A percentile compares a stretch with the other conserved stretches of the same genome.
Evolutionary conservation across 2,113 vertebrate genomes (phyloP).

Genomic region (Hassar affinis): DNA sequence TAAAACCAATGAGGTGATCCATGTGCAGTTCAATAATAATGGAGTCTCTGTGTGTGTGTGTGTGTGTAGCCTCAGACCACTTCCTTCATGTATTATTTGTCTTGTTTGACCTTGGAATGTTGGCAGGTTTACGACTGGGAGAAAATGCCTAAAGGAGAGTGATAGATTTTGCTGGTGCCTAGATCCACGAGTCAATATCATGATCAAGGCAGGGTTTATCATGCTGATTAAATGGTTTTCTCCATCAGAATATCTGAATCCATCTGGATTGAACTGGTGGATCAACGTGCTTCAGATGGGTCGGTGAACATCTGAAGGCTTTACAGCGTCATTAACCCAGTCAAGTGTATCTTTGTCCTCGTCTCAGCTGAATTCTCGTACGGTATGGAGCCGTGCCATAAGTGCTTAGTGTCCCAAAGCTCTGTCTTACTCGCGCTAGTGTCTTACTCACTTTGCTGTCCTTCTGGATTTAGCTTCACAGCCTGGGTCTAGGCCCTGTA

Average conservation of each 20-base stretch:
- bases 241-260: constrained; percentile 6
- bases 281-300: not conserved
- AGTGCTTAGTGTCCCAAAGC: not conserved
- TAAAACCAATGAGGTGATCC: constrained; percentile 32
- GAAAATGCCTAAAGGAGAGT: not conserved
- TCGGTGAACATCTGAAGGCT: not conserved
- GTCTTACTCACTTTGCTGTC: not conserved
- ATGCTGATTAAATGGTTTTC: not conserved
- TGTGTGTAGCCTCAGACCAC: constrained; percentile 7
- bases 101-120: constrained; percentile 28
- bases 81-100: constrained; percentile 45
- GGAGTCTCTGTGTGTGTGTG: not conserved
- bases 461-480: not conserved
- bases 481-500: not conserved
- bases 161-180: constrained; percentile 12
- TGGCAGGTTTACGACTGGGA: not conserved
- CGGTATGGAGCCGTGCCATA: not conserved
- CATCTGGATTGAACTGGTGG: not conserved
- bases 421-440: not conserved
- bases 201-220: not conserved
- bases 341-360: not conserved
- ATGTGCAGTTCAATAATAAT: constrained; percentile 37
- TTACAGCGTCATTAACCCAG: not conserved
- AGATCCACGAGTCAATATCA: not conserved
- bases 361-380: not conserved